Evolutionary conservation across 2,888 invertebrate genomes (phyloP).

Genomic region (Pilophorus perplexus): DNA sequence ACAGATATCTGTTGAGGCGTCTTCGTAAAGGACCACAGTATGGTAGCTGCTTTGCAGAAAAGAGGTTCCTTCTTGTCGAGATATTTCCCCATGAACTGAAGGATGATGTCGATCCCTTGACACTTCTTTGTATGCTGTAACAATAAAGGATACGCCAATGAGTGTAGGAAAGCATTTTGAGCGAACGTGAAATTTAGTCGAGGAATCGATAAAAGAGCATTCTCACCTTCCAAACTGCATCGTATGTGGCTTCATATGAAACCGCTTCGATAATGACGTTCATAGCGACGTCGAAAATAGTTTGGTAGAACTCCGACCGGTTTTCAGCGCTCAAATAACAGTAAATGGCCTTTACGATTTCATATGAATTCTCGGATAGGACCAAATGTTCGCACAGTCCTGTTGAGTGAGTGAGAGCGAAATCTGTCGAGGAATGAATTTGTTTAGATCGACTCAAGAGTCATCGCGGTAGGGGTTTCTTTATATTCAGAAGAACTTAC

Average conservation of each 20-base stretch:
- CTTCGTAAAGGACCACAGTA: slow-evolving; percentile 31
- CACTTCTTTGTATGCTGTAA: slow-evolving; percentile 11
- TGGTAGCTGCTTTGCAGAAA: slow-evolving; percentile 39
- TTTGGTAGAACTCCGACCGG: slow-evolving; percentile 16
- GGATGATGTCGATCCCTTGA: slow-evolving; percentile 9
- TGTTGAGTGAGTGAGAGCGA: slow-evolving; percentile 2
- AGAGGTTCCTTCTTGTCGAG: slow-evolving; percentile 33
- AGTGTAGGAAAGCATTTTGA: neutral
- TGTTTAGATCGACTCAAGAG: neutral
- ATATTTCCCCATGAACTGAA: slow-evolving; percentile 38
- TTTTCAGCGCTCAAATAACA: neutral
- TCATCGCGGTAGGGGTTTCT: neutral
- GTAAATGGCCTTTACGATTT: neutral
- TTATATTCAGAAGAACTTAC: no score
- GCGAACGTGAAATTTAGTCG: neutral
- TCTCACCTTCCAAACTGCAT: slow-evolving; percentile 32
- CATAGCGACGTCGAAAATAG: neutral
- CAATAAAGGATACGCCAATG: neutral
- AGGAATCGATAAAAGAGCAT: neutral
- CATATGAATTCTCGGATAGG: neutral
- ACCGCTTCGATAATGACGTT: slow-evolving; percentile 6
- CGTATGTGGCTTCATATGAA: neutral
- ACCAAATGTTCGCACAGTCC: slow-evolving; percentile 7
- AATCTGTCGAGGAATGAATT: slow-evolving; percentile 20
- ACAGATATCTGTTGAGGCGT: neutral